A percentile compares a stretch with the other conserved stretches of the same genome.
These are phyloP conservation scores for Tenodera sinensis DNA, from an alignment of 2,888 invertebrate genomes.

Conservation along the genomic window DNA sequence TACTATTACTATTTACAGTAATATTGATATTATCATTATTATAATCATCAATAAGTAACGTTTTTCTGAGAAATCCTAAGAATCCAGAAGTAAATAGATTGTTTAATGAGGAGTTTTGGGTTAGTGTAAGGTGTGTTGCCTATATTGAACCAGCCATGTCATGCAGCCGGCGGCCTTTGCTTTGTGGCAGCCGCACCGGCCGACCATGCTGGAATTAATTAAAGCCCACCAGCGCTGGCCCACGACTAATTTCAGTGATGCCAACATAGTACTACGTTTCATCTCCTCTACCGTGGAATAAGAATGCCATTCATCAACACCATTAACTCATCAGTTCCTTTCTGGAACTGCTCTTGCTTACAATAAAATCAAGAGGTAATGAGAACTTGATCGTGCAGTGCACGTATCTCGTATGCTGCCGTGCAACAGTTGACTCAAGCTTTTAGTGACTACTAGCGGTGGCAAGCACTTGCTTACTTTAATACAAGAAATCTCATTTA, in stretches of 20 bases:
- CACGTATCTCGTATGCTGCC: not conserved
- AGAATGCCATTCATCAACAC: slow-evolving; percentile 10
- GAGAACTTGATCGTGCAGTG: not conserved
- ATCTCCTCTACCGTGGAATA: not conserved
- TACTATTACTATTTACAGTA: no score
- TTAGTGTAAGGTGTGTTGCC: not conserved
- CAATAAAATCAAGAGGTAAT: slow-evolving; percentile 5
- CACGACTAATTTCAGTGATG: slow-evolving; percentile 7
- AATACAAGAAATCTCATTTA: no score
- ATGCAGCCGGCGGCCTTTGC: not conserved
- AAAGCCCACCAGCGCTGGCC: not conserved
- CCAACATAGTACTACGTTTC: not conserved
- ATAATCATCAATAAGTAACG: no score
- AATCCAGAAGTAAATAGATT: no score
- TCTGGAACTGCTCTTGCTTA: not conserved
- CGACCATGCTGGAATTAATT: slow-evolving; percentile 8
- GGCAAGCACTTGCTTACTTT: no score
- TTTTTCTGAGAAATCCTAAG: no score
- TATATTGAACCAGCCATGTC: not conserved
- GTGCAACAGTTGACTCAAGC: no score
- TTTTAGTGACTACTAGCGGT: no score
- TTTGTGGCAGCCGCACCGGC: not conserved
- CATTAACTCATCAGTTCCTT: slow-evolving; percentile 1
- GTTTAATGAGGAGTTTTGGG: no score
- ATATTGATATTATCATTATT: no score